Evolutionary conservation across 92 coral and sea anemone species (phyloP), one percentile per base, ranked within the genome.

Genomic region (Palythoa grandis): DNA sequence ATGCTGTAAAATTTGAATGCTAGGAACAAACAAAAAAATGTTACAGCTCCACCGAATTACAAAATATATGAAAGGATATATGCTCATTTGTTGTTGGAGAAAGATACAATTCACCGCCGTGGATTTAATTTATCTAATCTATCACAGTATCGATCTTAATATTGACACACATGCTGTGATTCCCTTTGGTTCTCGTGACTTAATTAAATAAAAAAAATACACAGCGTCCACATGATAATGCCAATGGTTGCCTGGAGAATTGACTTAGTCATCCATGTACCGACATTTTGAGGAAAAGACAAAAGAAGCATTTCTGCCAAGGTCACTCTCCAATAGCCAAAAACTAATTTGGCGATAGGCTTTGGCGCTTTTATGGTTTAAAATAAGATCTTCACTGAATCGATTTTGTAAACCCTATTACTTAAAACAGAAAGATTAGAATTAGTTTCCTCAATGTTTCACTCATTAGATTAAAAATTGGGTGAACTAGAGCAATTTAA

Each of bases 141-240:
- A 52, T 50, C 85, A 80, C 85, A 40, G 85, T 80, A 63, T 80
- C 73, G 17, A 14, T 80, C 40, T 65, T 50, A 16, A 63, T 52
- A n/a, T 48, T 29, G 11, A 20, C 5, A 20, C 8, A 1, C 72
- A 20, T 20, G 52, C 71, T 5, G 54, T 58, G 73, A 24, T 50
- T 39, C 37, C 35, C 25, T 61, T 61, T 79, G 29, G 84, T 61
- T 63, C 39, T 39, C 2, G 37, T 8, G 29, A 40, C 38, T 79
- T 79, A 78, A 78, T 78, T 78, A 61, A 58, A 40, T 15, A 50
- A 17, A 56, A 16, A 11, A 12, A 56, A 56, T 56, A 3, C 3
- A 19, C 78, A 12, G 67, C 40, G 39, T 76, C 53, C 3, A 52
- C 61, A 76, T n/a, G n/a, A 76, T 76, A 76, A n/a, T 23, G 67